phyloP scores from a whole-genome alignment of 1,140 invertebrate genomes.

The Calephelis virginiensis region DNA sequence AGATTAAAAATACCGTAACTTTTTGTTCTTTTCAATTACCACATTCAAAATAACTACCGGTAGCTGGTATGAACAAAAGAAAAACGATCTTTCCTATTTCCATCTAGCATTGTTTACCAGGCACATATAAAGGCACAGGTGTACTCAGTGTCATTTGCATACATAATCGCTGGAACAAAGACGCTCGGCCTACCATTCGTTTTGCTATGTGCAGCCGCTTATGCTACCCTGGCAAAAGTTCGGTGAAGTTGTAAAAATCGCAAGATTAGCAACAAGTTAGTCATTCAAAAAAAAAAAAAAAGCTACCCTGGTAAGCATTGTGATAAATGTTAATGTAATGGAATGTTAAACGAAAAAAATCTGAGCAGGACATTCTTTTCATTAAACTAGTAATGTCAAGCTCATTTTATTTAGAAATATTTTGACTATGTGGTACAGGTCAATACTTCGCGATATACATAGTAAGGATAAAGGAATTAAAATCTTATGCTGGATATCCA shows the following conservation, averaged over 20 bases:
- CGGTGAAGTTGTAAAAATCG: too few relatives aligned
- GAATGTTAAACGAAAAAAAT: slow-evolving; percentile 17
- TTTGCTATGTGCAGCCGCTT: slow-evolving; percentile 42
- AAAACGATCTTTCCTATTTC: slow-evolving; percentile 58
- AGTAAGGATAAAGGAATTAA: too few relatives aligned
- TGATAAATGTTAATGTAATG: slow-evolving; percentile 60
- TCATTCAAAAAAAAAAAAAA: too few relatives aligned
- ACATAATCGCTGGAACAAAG: slow-evolving; percentile 66
- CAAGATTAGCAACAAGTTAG: too few relatives aligned
- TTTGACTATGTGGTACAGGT: too few relatives aligned
- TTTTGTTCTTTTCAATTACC: slow-evolving; percentile 26
- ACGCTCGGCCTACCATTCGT: slow-evolving; percentile 43
- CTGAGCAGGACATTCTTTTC: not conserved
- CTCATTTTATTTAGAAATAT: not conserved
- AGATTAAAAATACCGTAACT: slow-evolving; percentile 16
- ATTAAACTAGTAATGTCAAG: not conserved
- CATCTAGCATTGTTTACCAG: slow-evolving; percentile 63
- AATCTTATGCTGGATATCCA: too few relatives aligned
- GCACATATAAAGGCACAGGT: slow-evolving; percentile 62
- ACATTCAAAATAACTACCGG: slow-evolving; percentile 27
- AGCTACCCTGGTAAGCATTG: slow-evolving; percentile 57
- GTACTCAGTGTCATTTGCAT: slow-evolving; percentile 62
- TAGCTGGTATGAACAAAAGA: slow-evolving; percentile 39
- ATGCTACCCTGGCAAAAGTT: slow-evolving; percentile 56
- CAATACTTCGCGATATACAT: too few relatives aligned